A percentile compares a stretch with the other conserved stretches of the same genome.
These are phyloP conservation scores for Centropyge bicolor DNA, from an alignment of 2,797 vertebrate genomes.

Conservation along the genomic window DNA sequence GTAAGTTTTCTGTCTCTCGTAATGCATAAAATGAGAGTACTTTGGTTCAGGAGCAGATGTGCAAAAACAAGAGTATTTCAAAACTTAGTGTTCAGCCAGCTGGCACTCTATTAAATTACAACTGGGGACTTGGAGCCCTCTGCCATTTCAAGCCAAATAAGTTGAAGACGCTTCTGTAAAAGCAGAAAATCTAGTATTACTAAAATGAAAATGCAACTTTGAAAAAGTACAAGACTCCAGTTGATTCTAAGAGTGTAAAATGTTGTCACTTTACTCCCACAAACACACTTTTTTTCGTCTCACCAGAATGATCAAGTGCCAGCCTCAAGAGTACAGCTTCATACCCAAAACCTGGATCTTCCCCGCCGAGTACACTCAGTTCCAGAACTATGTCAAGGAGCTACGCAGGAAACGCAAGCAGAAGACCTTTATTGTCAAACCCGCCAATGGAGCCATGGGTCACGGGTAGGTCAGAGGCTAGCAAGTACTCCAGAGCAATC, in stretches of 20 bases:
- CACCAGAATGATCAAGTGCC: constrained; percentile 96
- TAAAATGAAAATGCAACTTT: neutral
- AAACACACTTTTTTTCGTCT: constrained; percentile 19
- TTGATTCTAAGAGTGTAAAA: constrained; percentile 13
- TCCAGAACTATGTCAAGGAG: constrained; percentile 98
- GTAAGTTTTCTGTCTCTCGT: constrained; percentile 85
- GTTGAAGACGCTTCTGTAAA: constrained; percentile 9
- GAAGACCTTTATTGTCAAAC: constrained; percentile 99
- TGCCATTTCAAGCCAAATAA: constrained; percentile 29
- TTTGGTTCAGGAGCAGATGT: constrained; percentile 40
- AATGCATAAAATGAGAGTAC: constrained; percentile 21
- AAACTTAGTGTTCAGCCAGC: constrained; percentile 26
- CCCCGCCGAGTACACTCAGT: constrained; percentile 97
- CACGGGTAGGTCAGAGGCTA: constrained; percentile 91
- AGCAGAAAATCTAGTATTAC: constrained; percentile 9
- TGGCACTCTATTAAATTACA: constrained; percentile 31
- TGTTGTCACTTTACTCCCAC: neutral
- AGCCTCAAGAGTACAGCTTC: constrained; percentile 97
- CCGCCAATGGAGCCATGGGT: constrained; percentile 98
- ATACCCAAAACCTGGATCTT: constrained; percentile 99
- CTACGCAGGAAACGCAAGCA: constrained; percentile 95
- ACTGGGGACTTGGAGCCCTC: constrained; percentile 31
- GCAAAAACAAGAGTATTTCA: constrained; percentile 27
- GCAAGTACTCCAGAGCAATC: constrained; percentile 8
- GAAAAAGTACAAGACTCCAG: constrained; percentile 5